phyloP scores from a whole-genome alignment of 2,113 vertebrate genomes.

The Nymphicus hollandicus region DNA sequence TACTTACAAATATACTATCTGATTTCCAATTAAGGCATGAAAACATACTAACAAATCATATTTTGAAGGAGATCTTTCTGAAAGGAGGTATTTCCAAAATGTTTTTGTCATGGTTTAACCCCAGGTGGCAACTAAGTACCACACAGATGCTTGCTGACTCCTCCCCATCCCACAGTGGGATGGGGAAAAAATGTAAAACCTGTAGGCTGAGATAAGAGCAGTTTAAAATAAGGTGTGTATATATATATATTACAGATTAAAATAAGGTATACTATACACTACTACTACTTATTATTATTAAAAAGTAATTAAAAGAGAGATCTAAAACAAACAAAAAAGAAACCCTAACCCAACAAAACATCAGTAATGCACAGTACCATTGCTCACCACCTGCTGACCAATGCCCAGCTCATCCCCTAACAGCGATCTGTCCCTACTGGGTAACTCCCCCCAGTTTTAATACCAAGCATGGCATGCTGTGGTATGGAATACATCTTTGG shows the following conservation, averaged over 20 bases:
- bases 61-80: neutral
- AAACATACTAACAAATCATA: neutral
- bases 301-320: neutral
- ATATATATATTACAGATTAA: neutral
- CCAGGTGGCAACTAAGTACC: neutral
- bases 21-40: neutral
- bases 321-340: neutral
- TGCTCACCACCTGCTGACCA: neutral
- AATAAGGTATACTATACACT: neutral
- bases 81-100: neutral
- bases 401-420: neutral
- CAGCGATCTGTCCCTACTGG: neutral
- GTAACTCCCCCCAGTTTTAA: neutral
- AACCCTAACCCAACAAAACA: neutral
- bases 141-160: neutral
- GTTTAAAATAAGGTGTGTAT: neutral
- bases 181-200: neutral
- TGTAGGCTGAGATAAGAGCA: neutral
- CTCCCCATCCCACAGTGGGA: neutral
- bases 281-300: neutral
- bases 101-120: neutral
- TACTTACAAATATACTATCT: neutral
- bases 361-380: neutral
- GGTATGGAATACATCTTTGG: neutral
- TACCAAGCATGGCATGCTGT: neutral